Percentiles rank a stretch among this genome's conserved stretches.
These are phyloP conservation scores for Iguana delicatissima DNA, from an alignment of 2,797 vertebrate species.

Conservation along the genomic window DNA sequence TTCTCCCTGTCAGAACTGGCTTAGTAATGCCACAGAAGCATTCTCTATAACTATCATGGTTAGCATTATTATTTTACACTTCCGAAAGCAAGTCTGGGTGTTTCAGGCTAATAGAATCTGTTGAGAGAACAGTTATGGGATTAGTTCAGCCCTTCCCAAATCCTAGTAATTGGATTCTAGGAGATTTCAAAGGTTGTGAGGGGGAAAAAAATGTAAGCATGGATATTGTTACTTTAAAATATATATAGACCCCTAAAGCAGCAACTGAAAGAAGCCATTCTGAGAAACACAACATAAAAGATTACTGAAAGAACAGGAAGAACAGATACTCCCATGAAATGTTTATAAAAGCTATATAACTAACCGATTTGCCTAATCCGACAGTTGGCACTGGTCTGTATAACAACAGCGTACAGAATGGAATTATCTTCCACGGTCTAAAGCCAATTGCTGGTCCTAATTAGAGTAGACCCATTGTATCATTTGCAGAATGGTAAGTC, in stretches of 20 bases:
- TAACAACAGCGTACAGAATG: not conserved
- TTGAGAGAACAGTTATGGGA: slow-evolving; percentile 39
- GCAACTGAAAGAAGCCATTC: slow-evolving; percentile 24
- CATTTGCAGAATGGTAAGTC: too few relatives aligned
- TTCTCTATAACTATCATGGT: slow-evolving; percentile 4
- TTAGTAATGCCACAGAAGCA: not conserved
- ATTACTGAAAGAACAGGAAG: slow-evolving; percentile 21
- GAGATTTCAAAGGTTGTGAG: slow-evolving; percentile 28
- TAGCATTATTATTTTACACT: slow-evolving; percentile 39
- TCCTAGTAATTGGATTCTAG: slow-evolving; percentile 46
- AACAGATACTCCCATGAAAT: slow-evolving; percentile 17
- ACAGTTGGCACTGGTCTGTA: not conserved
- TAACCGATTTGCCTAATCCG: slow-evolving; percentile 30
- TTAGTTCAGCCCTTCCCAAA: slow-evolving; percentile 35
- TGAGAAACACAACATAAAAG: slow-evolving; percentile 23
- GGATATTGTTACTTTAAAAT: slow-evolving; percentile 25
- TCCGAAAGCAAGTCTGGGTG: not conserved
- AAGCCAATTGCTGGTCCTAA: too few relatives aligned
- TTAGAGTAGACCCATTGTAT: too few relatives aligned
- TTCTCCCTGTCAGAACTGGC: not conserved
- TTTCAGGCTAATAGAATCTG: slow-evolving; percentile 43
- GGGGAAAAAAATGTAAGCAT: not conserved
- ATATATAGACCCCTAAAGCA: slow-evolving; percentile 8
- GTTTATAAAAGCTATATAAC: slow-evolving; percentile 40
- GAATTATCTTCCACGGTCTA: not conserved